phyloP scores from a whole-genome alignment of 1,140 invertebrate species.

The Procambarus virginalis region DNA sequence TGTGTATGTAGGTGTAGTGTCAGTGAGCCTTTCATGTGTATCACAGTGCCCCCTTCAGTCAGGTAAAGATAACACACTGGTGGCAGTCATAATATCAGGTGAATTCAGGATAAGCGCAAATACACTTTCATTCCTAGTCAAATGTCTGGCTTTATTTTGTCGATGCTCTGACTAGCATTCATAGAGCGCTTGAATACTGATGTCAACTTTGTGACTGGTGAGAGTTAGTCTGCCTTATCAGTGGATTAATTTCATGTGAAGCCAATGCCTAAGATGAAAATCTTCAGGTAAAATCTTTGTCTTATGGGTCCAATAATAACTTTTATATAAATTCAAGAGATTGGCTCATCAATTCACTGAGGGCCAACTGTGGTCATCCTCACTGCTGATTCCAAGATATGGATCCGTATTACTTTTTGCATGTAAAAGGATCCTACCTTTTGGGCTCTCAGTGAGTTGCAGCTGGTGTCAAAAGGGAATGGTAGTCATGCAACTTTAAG shows the following conservation, averaged over 20 bases:
- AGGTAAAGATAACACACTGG: conserved; percentile 41
- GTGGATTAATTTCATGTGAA: neutral
- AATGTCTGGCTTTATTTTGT: neutral
- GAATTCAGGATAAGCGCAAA: conserved; percentile 1
- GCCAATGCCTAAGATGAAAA: neutral
- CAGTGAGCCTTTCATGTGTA: conserved; percentile 47
- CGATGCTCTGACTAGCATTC: neutral
- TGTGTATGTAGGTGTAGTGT: conserved; percentile 27
- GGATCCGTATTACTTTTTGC: neutral
- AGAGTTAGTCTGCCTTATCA: neutral
- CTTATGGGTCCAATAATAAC: neutral
- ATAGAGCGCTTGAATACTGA: neutral
- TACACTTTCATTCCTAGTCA: neutral
- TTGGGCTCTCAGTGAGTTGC: neutral
- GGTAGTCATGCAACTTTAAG: neutral
- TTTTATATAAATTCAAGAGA: neutral
- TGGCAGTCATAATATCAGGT: conserved; percentile 14
- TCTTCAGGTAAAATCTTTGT: neutral
- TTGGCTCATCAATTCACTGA: neutral
- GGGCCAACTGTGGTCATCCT: neutral
- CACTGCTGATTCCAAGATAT: neutral
- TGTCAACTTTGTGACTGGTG: neutral
- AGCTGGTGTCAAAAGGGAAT: neutral
- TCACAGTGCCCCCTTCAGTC: conserved; percentile 31
- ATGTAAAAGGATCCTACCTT: neutral